phyloP scores from a whole-genome alignment of 2,888 invertebrate species.

The Ectropis crepuscularia region DNA sequence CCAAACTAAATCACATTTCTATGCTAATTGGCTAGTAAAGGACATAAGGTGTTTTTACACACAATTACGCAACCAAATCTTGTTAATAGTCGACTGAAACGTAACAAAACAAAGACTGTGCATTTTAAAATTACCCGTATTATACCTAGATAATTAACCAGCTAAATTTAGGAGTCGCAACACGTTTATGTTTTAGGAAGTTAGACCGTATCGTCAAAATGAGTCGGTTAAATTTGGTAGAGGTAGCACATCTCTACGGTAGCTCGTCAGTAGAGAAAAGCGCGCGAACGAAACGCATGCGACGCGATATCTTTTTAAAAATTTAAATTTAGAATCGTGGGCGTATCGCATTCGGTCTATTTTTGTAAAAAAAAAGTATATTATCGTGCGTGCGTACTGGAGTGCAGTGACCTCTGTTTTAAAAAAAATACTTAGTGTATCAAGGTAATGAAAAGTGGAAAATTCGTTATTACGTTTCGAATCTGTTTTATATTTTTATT shows the following conservation, averaged over 20 bases:
- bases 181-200: slow-evolving; percentile 18
- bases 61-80: slow-evolving; percentile 32
- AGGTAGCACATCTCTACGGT: slow-evolving; percentile 49
- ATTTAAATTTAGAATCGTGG: slow-evolving; percentile 55
- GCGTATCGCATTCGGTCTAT: slow-evolving; percentile 58
- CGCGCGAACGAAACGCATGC: slow-evolving; percentile 65
- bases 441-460: slow-evolving; percentile 49
- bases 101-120: slow-evolving; percentile 11
- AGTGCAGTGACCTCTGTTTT: slow-evolving; percentile 73
- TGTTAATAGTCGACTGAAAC: slow-evolving; percentile 8
- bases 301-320: slow-evolving; percentile 45
- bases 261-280: slow-evolving; percentile 62
- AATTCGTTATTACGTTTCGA: slow-evolving; percentile 33
- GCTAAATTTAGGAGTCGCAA: slow-evolving; percentile 26
- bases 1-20: slow-evolving; percentile 47
- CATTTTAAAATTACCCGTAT: slow-evolving; percentile 27
- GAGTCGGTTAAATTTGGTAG: slow-evolving; percentile 55
- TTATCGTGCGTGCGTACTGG: slow-evolving; percentile 51
- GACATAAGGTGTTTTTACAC: slow-evolving; percentile 27
- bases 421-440: slow-evolving; percentile 15
- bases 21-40: slow-evolving; percentile 39
- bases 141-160: slow-evolving; percentile 30
- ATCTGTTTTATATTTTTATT: slow-evolving; percentile 40
- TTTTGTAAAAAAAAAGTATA: slow-evolving; percentile 60
- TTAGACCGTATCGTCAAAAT: slow-evolving; percentile 43